Base-by-base conservation (phyloP, 1,140 invertebrate species). In the Drosophila sp. region DNA sequence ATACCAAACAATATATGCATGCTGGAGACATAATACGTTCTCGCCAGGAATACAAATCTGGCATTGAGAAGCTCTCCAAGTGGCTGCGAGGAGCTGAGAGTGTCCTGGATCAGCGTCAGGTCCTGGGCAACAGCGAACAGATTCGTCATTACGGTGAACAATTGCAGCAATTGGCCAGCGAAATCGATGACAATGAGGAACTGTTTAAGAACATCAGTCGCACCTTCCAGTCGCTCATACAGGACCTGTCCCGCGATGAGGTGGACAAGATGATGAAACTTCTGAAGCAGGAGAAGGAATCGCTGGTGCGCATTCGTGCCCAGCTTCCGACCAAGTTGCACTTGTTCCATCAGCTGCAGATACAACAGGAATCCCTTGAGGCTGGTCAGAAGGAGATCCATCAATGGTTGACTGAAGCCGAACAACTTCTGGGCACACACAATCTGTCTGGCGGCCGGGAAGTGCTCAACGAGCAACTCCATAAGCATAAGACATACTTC, bases 321-420 rank as follows among this genome's bases (percentile, higher is more conserved):
- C 93, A 95, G 58, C 95, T 97, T 50, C 96, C 97, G 0, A 94
- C 95, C 62, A 95, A 97, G 71, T 92, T 97, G 51, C 96, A 97
- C 83, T 92, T 96, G 9, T 96, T 96, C 89, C 94, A 97, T 76
- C 96, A 98, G 89, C 91, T 98, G 7, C 91, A 98, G 18, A 96
- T 97, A 0, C 97, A 99, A 86, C 96, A 98, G 82, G 97, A 98
- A 91, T 97, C 97, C 0, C 91, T 99, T 46, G 97, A 98, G 92
- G 94, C 94, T 14, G 97, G 97, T 0, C 95, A 98, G 80, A 94
- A 94, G 57, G 97, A 98, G 92, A 96, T 99, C 27, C 94, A 95
- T 54, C 92, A 93, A 2, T 99, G 98, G 98, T 89, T 99, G 11
- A 95, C 96, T 76, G 95, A 95, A 69, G 97, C 97, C 7, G 97